Conservation (phyloP, 2,113 vertebrate species). For the Tragelaphus imberbis region DNA sequence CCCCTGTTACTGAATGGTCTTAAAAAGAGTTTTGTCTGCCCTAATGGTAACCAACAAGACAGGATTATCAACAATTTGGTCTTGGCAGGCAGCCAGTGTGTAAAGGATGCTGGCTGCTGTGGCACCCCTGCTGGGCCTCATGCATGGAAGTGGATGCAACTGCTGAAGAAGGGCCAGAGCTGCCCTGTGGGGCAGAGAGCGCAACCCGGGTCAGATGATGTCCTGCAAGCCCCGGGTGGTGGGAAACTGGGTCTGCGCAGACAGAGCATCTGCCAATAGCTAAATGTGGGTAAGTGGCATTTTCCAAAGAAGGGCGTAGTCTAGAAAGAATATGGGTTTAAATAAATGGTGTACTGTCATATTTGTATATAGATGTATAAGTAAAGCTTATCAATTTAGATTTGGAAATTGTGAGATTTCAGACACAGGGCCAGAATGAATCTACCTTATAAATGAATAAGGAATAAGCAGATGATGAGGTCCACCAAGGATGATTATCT, state of each 20-base stretch:
- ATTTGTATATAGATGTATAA: neutral
- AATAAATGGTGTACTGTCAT: neutral
- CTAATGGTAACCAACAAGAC: neutral
- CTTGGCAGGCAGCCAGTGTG: neutral
- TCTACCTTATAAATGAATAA: neutral
- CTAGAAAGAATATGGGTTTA: neutral
- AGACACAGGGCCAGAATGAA: neutral
- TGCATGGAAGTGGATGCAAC: neutral
- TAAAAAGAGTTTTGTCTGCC: constrained; percentile 51
- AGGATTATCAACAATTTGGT: neutral
- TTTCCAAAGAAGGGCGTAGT: neutral
- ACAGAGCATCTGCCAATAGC: neutral
- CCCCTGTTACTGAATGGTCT: neutral
- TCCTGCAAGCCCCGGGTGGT: neutral
- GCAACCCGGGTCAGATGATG: neutral
- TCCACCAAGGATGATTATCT: neutral
- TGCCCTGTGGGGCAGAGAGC: neutral
- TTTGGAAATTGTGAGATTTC: neutral
- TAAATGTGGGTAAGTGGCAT: neutral
- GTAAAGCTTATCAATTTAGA: neutral
- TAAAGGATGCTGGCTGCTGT: neutral
- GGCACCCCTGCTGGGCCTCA: neutral
- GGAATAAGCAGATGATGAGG: neutral
- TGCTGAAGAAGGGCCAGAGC: neutral
- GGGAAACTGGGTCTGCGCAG: neutral